Evolutionary conservation across 1,140 invertebrate genomes (phyloP).

Genomic region (Phortica variegata): DNA sequence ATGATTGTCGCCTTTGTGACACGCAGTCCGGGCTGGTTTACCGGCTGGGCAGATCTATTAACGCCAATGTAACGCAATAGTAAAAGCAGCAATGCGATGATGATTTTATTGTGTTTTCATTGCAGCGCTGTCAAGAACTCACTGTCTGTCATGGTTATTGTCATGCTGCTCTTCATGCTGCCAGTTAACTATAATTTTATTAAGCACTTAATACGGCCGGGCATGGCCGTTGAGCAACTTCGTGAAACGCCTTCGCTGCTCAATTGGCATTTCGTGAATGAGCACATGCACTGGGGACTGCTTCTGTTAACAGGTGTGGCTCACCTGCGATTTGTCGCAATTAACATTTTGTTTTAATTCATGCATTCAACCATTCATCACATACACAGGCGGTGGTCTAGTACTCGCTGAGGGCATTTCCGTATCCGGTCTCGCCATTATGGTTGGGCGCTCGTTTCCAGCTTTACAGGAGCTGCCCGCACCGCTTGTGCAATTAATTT

Average conservation of each 20-base stretch:
- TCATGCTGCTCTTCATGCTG: constrained; percentile 73
- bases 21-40: constrained; percentile 64
- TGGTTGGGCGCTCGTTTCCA: constrained; percentile 59
- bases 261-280: constrained; percentile 72
- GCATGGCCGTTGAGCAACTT: constrained; percentile 60
- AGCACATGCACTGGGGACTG: constrained; percentile 73
- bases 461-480: constrained; percentile 46
- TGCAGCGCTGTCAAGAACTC: constrained; percentile 5
- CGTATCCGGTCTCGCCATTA: constrained; percentile 13
- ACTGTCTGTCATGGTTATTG: constrained; percentile 72
- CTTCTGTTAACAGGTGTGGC: constrained; percentile 66
- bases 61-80: constrained; percentile 1
- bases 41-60: constrained; percentile 11
- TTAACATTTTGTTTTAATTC: constrained; percentile 11
- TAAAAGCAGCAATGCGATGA: background rate
- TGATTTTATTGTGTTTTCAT: background rate
- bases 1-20: constrained; percentile 84
- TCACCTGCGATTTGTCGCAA: background rate
- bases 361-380: too few species aligned
- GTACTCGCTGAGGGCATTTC: constrained; percentile 19
- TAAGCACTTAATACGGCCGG: constrained; percentile 61
- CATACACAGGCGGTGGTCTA: constrained; percentile 24
- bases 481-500: constrained; percentile 52
- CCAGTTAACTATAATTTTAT: constrained; percentile 71
- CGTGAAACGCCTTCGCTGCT: constrained; percentile 64